phyloP scores from a whole-genome alignment of 2,888 invertebrate genomes.

The Temnothorax rugatulus region DNA sequence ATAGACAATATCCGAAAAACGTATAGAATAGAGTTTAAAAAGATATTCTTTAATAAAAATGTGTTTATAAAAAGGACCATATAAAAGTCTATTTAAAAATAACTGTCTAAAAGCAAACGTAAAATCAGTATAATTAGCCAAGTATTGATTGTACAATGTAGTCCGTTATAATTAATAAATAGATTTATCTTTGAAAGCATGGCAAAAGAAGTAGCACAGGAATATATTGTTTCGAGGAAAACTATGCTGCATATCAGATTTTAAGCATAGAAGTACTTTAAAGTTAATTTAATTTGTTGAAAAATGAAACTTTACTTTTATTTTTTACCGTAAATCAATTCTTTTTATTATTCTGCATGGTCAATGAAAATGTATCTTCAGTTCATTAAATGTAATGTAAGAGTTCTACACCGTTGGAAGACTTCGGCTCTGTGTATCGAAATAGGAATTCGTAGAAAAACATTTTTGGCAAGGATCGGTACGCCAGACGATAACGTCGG shows the following conservation, averaged over 20 bases:
- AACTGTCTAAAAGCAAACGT: not conserved
- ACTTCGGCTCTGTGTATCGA: not conserved
- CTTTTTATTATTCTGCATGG: not conserved
- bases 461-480: constrained; percentile 29
- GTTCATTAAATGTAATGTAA: not conserved
- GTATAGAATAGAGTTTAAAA: not conserved
- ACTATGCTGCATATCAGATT: not conserved
- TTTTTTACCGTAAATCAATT: not conserved
- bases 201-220: not conserved
- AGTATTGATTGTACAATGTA: not conserved
- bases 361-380: not conserved
- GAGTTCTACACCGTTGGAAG: not conserved
- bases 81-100: not conserved
- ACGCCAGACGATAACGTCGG: constrained; percentile 21
- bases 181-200: not conserved
- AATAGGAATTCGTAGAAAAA: constrained; percentile 36
- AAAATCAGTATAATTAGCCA: not conserved
- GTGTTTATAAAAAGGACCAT: not conserved
- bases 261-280: not conserved
- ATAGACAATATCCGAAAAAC: not conserved
- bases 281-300: not conserved
- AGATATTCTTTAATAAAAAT: too few relatives aligned
- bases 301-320: not conserved
- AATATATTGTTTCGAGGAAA: too few relatives aligned
- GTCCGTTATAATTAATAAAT: too few relatives aligned